Percentiles rank a stretch among this genome's conserved stretches.
These are phyloP conservation scores for Lacerta bilineata DNA, from an alignment of 2,797 vertebrate genomes.

Conservation along the genomic window DNA sequence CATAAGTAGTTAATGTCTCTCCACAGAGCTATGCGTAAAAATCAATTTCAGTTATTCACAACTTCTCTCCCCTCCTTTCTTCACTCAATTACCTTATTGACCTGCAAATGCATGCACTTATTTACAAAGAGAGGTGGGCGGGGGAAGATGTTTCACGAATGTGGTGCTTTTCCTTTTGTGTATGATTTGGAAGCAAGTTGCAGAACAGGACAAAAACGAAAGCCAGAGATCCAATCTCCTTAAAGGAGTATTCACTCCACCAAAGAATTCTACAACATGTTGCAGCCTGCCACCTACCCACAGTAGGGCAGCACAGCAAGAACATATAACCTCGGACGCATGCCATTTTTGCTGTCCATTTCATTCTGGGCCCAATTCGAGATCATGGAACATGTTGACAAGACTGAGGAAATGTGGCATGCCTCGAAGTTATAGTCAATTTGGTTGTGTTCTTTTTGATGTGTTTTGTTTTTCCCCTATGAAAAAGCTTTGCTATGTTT, in stretches of 20 bases:
- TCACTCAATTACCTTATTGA: conserved; percentile 78
- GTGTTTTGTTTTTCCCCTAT: no score
- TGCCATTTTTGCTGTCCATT: background rate
- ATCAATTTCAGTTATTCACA: conserved; percentile 75
- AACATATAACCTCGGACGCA: background rate
- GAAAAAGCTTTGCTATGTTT: no score
- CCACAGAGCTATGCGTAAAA: conserved; percentile 58
- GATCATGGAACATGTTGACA: no score
- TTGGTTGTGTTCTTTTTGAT: no score
- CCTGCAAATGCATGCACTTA: conserved; percentile 63
- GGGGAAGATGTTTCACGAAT: background rate
- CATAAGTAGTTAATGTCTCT: conserved; percentile 61
- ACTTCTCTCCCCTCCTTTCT: conserved; percentile 68
- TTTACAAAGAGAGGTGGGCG: conserved; percentile 51
- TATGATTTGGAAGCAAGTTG: background rate
- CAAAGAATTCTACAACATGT: background rate
- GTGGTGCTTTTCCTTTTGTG: background rate
- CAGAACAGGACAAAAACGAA: background rate
- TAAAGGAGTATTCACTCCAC: background rate
- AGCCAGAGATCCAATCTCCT: background rate
- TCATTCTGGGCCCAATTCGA: background rate
- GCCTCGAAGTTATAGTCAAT: no score
- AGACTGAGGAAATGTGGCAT: no score
- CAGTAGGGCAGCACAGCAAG: background rate
- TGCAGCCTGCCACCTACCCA: background rate